phyloP scores from a whole-genome alignment of 2,797 vertebrate genomes.

The Pagetopsis macropterus region DNA sequence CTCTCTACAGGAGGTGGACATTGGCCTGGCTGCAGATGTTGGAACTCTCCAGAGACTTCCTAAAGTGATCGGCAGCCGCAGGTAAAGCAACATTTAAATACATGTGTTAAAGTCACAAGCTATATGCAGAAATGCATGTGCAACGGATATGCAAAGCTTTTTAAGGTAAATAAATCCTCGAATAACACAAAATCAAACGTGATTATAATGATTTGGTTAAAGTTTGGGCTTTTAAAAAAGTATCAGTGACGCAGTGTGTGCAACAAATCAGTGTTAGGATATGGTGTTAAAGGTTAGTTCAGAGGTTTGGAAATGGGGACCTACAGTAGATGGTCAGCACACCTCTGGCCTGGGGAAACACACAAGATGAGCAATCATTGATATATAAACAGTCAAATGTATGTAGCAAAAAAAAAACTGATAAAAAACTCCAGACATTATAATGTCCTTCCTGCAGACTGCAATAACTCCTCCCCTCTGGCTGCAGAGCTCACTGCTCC shows the following conservation, averaged over 20 bases:
- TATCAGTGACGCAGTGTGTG: background rate
- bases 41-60: conserved; percentile 92
- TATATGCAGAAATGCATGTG: background rate
- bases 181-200: background rate
- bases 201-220: background rate
- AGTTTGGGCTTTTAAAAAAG: background rate
- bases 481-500: no score
- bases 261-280: no score
- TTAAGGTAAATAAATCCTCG: background rate
- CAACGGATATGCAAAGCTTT: background rate
- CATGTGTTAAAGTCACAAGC: background rate
- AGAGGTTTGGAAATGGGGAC: no score
- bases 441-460: no score
- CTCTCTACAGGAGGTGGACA: conserved; percentile 87
- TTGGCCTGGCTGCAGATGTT: conserved; percentile 90
- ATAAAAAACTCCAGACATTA: no score
- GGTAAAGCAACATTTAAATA: conserved; percentile 69
- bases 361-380: no score
- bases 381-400: no score
- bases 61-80: conserved; percentile 88
- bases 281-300: no score
- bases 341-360: no score
- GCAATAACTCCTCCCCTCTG: no score
- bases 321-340: no score
- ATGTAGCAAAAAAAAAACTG: no score